These are phyloP conservation scores for Lucilia cuprina DNA, from an alignment of 1,140 invertebrate genomes.

Conservation along the genomic window DNA sequence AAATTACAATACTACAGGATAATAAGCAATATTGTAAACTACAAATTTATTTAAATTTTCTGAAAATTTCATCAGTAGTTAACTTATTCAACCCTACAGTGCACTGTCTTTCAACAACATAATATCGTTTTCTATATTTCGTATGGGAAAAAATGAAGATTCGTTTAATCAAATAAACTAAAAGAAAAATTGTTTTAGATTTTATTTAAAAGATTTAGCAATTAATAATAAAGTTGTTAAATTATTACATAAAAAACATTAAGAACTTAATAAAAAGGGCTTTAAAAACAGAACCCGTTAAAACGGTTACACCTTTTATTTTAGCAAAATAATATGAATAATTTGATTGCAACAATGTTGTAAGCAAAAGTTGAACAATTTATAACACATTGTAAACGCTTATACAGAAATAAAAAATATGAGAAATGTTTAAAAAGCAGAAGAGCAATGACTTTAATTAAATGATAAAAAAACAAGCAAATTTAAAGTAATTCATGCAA, in stretches of 20 bases:
- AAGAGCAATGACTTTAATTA: conserved; percentile 42
- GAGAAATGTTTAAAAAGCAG: conserved; percentile 22
- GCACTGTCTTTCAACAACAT: too few relatives aligned
- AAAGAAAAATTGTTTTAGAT: not conserved
- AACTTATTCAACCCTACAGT: too few relatives aligned
- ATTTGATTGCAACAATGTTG: conserved; percentile 27
- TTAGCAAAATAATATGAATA: not conserved
- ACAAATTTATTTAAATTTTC: too few relatives aligned
- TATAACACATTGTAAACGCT: not conserved
- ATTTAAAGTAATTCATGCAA: conserved; percentile 24
- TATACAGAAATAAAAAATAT: not conserved
- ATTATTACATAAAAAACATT: not conserved
- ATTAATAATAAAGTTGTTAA: conserved; percentile 16
- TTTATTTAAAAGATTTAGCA: conserved; percentile 8
- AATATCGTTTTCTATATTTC: too few relatives aligned
- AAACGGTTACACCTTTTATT: not conserved
- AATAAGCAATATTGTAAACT: too few relatives aligned
- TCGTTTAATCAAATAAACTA: too few relatives aligned
- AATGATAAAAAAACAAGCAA: conserved; percentile 38
- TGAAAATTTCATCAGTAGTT: too few relatives aligned
- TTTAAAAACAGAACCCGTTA: not conserved
- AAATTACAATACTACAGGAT: too few relatives aligned
- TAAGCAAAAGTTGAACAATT: not conserved
- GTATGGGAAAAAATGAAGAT: too few relatives aligned
- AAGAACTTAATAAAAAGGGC: not conserved